Base-by-base conservation (phyloP, 2,113 vertebrate species). In the Oryzias woworae region DNA sequence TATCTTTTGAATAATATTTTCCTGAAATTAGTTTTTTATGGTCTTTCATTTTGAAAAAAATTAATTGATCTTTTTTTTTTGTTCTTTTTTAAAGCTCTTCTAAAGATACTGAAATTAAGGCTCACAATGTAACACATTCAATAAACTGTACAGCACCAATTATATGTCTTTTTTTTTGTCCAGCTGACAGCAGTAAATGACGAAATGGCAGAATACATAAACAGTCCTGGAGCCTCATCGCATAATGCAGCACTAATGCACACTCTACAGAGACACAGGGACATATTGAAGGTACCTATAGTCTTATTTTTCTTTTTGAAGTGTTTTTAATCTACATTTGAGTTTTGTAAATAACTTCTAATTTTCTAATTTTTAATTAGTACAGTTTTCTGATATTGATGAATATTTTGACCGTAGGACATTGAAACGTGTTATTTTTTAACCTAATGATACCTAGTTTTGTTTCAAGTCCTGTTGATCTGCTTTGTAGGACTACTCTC, bases 151-250 rank as follows among this genome's bases (percentile, higher is more conserved):
- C 3, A 8, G 3, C 12, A 20, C 12, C 20, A 18, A 45, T 45
- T 8, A 45, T 17, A 45, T 17, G 10, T 44, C 42, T 16, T 20
- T 48, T 48, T 48, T 42, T 59, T 52, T 55, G 59, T 22, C 43
- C 71, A 98, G 96, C 95, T 98, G 2, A 94, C 93, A 15, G 91
- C 92, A 20, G 88, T 96, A 52, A 98, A 96, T 46, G 95, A 97
- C 88, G 96, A 96, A 87, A 96, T 98, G 96, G 93, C 94, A 22
- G 96, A 98, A 56, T 96, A 96, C 58, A 93, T 91, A 52, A 95
- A 89, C 41, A 94, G 90, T 0, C 92, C 94, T 0, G 95, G 95
- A 14, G 91, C 92, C 42, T 93, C 92, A 0, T 94, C 94, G 7
- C 92, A 95, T 74, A 97, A 95, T 0, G 93, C 95, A 8, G 96